Evolutionary conservation across 2,113 vertebrate species (phyloP), one percentile per base, ranked within the genome.

Genomic region (Piaya cayana): DNA sequence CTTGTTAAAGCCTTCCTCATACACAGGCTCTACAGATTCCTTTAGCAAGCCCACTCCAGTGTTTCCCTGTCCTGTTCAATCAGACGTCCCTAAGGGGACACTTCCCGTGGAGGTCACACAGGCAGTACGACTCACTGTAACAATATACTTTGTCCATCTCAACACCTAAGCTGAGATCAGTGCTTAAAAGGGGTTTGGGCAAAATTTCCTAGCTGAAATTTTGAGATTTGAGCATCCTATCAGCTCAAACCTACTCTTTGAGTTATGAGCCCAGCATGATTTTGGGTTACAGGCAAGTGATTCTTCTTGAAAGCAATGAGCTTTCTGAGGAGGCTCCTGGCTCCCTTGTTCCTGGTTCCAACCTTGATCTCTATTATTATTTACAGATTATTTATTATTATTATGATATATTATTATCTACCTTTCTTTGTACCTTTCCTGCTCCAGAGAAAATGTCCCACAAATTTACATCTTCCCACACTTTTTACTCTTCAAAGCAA

Each of bases 391-490:
- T 50, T 84, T n/a, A n/a, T n/a, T n/a, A n/a, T 86, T 45, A 45
- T 53, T 71, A 26, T 78, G 56, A 32, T 74, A 17, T 32, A 9
- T 72, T 70, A 58, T 50, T 85, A 85, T 7, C 68, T 85, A 17
- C 47, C 45, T 32, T 88, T 23, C 42, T 77, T 45, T 12, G 37
- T 36, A 4, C 30, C 47, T 49, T 77, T 58, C 47, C 75, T 47
- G 22, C n/a, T 88, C 69, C n/a, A 75, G n/a, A 39, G n/a, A 78
- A 62, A 47, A 15, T 20, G 12, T 62, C 63, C 79, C 63, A 67
- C 67, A 79, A 11, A 77, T 92, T 62, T 90, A 27, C 80, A 92
- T 63, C 88, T 93, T 93, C 97, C 56, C 55, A 19, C 79, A 53
- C 7, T 19, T 76, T 76, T 72, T 26, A 52, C 50, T 74, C 47